Percentiles rank a stretch among this genome's conserved stretches.
Conservation (phyloP, 2,113 vertebrate genomes). For the Mustela lutreola region DNA sequence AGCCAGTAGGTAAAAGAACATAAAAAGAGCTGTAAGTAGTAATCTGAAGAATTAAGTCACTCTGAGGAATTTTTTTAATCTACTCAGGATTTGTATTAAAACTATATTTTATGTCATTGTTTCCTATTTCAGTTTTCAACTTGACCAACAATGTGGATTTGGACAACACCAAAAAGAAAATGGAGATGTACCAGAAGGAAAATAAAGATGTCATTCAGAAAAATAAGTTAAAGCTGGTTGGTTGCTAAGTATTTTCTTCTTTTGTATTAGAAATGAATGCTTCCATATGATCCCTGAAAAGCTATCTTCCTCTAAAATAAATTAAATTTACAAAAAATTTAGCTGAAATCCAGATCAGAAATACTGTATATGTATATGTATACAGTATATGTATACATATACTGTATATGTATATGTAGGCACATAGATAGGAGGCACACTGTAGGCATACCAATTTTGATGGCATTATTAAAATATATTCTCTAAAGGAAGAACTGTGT, state of each 20-base stretch:
- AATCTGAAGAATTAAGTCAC: not conserved
- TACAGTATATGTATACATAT: not conserved
- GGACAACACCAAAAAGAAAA: conserved; percentile 96
- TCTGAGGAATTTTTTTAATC: conserved; percentile 38
- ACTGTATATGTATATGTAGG: not conserved
- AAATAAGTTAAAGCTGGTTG: conserved; percentile 97
- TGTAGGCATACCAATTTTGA: conserved; percentile 43
- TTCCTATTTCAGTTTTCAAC: conserved; percentile 93
- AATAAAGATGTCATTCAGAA: conserved; percentile 98
- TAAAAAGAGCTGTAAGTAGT: not conserved
- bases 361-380: not conserved
- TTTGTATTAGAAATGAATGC: conserved; percentile 46
- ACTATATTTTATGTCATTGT: conserved; percentile 60
- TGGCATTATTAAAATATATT: conserved; percentile 38
- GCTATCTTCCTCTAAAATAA: conserved; percentile 27
- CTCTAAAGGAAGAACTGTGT: conserved; percentile 16
- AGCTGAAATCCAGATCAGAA: conserved; percentile 16
- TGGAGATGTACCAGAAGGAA: conserved; percentile 97
- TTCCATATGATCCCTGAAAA: conserved; percentile 55
- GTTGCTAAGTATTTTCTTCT: conserved; percentile 80
- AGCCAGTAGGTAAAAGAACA: not conserved
- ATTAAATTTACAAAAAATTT: not conserved
- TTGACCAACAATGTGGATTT: conserved; percentile 97
- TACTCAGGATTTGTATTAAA: conserved; percentile 55
- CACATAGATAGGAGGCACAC: not conserved